Evolutionary conservation across 2,113 vertebrate genomes (phyloP).

Genomic region (Rutilus rutilus): DNA sequence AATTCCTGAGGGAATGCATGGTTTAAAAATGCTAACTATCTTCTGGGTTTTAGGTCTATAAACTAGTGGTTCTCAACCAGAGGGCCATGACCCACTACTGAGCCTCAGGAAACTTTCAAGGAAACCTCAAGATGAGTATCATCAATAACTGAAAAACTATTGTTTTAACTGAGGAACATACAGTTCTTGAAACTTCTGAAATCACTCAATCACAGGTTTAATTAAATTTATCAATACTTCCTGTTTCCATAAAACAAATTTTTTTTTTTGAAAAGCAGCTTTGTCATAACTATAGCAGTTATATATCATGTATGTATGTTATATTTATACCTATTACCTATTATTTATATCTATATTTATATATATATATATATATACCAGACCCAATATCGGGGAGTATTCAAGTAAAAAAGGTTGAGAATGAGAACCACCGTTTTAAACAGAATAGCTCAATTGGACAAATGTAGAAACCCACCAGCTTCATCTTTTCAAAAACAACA

Average conservation of each 20-base stretch:
- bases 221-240: too few species aligned
- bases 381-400: neutral
- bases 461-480: conserved; percentile 81
- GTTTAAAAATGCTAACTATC: neutral
- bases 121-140: neutral
- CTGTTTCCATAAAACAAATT: too few species aligned
- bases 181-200: too few species aligned
- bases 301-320: too few species aligned
- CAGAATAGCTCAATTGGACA: neutral
- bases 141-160: too few species aligned
- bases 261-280: neutral
- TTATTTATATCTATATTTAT: too few species aligned
- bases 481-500: conserved; percentile 97
- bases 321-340: too few species aligned
- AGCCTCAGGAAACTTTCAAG: too few species aligned
- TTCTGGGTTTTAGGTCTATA: neutral
- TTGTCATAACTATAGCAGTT: neutral
- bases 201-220: too few species aligned
- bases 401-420: neutral
- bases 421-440: neutral
- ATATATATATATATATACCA: too few species aligned
- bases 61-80: neutral
- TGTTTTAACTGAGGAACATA: too few species aligned
- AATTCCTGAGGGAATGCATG: neutral
- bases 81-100: too few species aligned